Base-by-base conservation (phyloP, 2,888 invertebrate genomes). In the Mantis religiosa region DNA sequence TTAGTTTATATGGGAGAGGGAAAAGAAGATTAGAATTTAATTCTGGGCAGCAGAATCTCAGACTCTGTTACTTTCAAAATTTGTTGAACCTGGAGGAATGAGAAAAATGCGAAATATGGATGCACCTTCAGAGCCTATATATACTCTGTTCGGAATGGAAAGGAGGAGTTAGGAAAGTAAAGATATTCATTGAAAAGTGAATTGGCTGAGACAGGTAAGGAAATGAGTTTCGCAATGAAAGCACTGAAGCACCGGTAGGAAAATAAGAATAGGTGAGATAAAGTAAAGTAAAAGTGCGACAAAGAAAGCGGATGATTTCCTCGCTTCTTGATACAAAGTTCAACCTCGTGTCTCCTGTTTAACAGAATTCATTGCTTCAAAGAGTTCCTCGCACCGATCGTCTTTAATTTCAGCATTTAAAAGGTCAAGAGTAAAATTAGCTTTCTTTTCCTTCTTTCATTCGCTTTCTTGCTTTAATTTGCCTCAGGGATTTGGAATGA, bases 141-240 rank as follows among this genome's bases (percentile, higher is more conserved):
- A 25, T 20, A 71, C 54, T 6, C 54, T 25, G 54, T 71, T 71
- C 6, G 20, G 54, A 25, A 71, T 71, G 20, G 54, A 25, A 71
- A 71, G 54, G 25, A 20, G 25, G 54, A 71, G 54, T 71, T 71
- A 6, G 54, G 84, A 83, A 86, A 89, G 89, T 84, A 85, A 86
- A 88, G 89, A 89, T 89, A 89, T 89, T 88, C 89, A 89, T 89
- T 89, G 89, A 86, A 89, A 89, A 89, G 88, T 41, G 89, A 89
- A 89, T 89, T 89, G 89, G 89, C 86, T 83, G 54, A 88, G 89
- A 89, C 89, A 89, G 88, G 89, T 89, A 89, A 85, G 83, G 88
- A 87, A 30, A 20, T n/a, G 54, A 28, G 85, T 25, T 20, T 71
- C 20, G 54, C 25, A 3, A 15, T 71, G 54, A 84, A 84, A 71